Base-by-base conservation (phyloP, 1,140 invertebrate species). In the Drosophila albomicans region DNA sequence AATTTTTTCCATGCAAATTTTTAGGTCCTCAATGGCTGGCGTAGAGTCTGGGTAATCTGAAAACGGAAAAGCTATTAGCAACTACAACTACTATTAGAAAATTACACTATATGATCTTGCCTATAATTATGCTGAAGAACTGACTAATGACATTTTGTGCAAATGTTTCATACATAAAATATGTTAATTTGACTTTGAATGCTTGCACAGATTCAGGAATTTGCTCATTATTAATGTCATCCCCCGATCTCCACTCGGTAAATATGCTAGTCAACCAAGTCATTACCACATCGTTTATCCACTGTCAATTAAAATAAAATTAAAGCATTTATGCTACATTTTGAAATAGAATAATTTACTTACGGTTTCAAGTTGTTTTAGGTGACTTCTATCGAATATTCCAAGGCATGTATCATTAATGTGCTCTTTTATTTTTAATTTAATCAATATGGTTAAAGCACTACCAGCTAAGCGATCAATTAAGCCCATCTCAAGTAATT, bases 91-190 rank as follows among this genome's bases (percentile, higher is more conserved):
- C 30, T 32, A 35, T 11, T 20, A 25, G 16, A 20, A 20, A 11
- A n/a, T 11, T 2, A 43, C 5, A 16, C 11, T 5, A 1, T 5
- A 25, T 58, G 8, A 43, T 73, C 79, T 91, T 94, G 96, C 95
- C 96, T 92, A 99, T 98, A 65, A 99, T 98, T 57, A 99, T 99
- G 86, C 97, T 98, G 92, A 99, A 99, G 48, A 99, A 94, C 91
- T 99, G 97, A 86, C 98, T 96, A 64, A 99, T 98, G 78, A 98
- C 95, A 52, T 96, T 95, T 90, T 95, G 95, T 11, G 97, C 98
- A 88, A 98, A 99, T 6, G 95, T 97, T 92, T 98, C 97, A 90
- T 97, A 98, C 52, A 99, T 94, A 91, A 96, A 97, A 91, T 98
- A 96, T 15, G 94, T 95, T n/a, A 99, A 92, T 90, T 97, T 97